Conservation (phyloP, 2,797 vertebrate genomes). For the Erpetoichthys calabaricus region DNA sequence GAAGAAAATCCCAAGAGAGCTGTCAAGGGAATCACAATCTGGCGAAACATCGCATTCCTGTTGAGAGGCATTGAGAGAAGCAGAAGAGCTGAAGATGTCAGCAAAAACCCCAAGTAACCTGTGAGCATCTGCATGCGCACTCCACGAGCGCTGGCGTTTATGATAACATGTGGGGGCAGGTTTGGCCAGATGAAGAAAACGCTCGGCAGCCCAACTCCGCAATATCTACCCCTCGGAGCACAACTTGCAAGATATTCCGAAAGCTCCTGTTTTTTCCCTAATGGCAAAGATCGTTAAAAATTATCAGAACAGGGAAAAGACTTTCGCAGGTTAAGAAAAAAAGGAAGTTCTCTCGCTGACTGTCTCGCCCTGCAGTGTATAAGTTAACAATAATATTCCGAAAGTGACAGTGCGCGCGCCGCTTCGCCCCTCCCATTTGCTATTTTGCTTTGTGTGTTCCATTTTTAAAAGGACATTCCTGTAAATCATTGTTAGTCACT, state of each 20-base stretch:
- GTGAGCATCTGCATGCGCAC: neutral
- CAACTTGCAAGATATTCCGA: no score
- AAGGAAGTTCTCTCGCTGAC: no score
- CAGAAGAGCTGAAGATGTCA: slow-evolving; percentile 1
- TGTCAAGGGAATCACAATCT: slow-evolving; percentile 26
- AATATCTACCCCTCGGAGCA: no score
- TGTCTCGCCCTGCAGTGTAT: slow-evolving; percentile 24
- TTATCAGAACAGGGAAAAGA: no score
- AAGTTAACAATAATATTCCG: slow-evolving; percentile 17
- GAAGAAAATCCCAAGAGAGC: slow-evolving; percentile 28
- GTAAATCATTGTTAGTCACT: slow-evolving; percentile 23
- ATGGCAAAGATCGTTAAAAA: no score
- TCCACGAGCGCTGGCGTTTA: slow-evolving; percentile 11
- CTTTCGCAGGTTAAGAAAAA: no score
- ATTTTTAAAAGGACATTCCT: slow-evolving; percentile 58
- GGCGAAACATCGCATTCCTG: slow-evolving; percentile 27
- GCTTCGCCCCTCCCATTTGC: slow-evolving; percentile 38
- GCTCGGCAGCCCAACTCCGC: neutral
- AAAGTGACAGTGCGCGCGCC: slow-evolving; percentile 30
- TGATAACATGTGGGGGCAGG: slow-evolving; percentile 13
- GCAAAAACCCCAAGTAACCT: slow-evolving; percentile 3
- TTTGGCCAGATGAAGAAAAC: slow-evolving; percentile 19
- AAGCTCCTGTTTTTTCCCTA: no score
- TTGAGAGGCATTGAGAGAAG: slow-evolving; percentile 1
- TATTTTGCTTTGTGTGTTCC: slow-evolving; percentile 19